Evolutionary conservation across 2,888 invertebrate species (phyloP), one percentile per base, ranked within the genome.

Genomic region (Allolobophora icterica): DNA sequence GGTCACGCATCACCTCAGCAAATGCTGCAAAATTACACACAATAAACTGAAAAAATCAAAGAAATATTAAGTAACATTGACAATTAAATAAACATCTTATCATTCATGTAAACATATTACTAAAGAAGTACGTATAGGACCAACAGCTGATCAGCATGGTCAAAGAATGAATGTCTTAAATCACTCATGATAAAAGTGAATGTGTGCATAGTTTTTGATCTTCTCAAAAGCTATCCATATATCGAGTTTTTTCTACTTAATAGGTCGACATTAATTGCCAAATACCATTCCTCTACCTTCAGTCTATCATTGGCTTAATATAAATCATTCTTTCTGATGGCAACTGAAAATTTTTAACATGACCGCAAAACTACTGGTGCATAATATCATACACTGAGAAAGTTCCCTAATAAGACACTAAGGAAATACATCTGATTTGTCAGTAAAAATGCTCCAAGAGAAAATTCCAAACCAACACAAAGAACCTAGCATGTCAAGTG

Each of bases 1-100:
- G 93, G 35, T 94, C 93, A 89, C 94, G 93, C 93, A 95, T 94
- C 89, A 95, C 91, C 91, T 94, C 94, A 58, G 94, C 94, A 94
- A 94, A 95, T 8, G 95, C 97, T 94, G 95, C 96, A 93, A 93
- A 21, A 42, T 35, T 33, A n/a, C 15, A 83, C 24, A 38, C 45
- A 91, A 90, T 35, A 35, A 71, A 40, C 35, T 34, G 34, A 33
- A 38, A 89, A 34, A 38, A 8, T 89, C 89, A 89, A 89, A 30
- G 30, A 40, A 35, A 89, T 30, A 34, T 30, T 38, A 89, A n/a
- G 71, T 11, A 71, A n/a, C n/a, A n/a, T 6, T 71, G n/a, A n/a
- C n/a, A n/a, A n/a, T n/a, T n/a, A n/a, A n/a, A n/a, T n/a, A n/a
- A 71, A 71, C 52, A 52, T 52, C 24, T n/a, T 71, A n/a, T n/a